These are phyloP conservation scores for Spondyliosoma cantharus DNA, from an alignment of 2,797 vertebrate genomes.

Conservation along the genomic window DNA sequence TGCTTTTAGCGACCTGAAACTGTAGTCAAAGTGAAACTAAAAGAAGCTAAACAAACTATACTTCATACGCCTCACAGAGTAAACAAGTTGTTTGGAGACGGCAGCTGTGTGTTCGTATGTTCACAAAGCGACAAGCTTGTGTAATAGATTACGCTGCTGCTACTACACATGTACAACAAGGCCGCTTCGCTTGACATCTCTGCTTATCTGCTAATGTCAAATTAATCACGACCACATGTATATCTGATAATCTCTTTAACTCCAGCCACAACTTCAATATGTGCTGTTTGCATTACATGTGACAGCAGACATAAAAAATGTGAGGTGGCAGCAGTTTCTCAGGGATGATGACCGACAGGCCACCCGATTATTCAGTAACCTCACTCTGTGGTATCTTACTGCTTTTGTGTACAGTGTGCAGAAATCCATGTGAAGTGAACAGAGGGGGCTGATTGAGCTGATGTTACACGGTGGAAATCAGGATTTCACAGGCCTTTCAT, in stretches of 20 bases:
- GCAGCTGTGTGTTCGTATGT: conserved; percentile 19
- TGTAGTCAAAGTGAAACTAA: conserved; percentile 16
- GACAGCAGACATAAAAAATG: background rate
- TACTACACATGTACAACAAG: conserved; percentile 26
- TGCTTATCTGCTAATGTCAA: background rate
- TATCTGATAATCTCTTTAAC: background rate
- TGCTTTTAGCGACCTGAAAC: background rate
- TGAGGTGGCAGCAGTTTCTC: background rate
- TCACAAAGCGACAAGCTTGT: conserved; percentile 24
- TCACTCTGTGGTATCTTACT: conserved; percentile 8
- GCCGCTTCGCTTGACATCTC: background rate
- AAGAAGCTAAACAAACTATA: background rate
- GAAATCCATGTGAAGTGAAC: conserved; percentile 3
- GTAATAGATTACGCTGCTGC: conserved; percentile 22
- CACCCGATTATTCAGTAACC: conserved; percentile 68
- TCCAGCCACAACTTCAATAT: too few species aligned
- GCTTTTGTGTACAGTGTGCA: conserved; percentile 24
- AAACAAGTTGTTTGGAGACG: conserved; percentile 4
- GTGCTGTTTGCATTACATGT: background rate
- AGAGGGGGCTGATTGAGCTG: conserved; percentile 9
- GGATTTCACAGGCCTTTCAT: background rate
- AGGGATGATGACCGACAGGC: conserved; percentile 41
- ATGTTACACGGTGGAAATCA: background rate
- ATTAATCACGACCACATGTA: background rate
- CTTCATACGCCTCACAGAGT: background rate